Percentiles rank a stretch among this genome's conserved stretches.
Evolutionary conservation across 2,113 vertebrate genomes (phyloP).

Genomic region (Conger conger): DNA sequence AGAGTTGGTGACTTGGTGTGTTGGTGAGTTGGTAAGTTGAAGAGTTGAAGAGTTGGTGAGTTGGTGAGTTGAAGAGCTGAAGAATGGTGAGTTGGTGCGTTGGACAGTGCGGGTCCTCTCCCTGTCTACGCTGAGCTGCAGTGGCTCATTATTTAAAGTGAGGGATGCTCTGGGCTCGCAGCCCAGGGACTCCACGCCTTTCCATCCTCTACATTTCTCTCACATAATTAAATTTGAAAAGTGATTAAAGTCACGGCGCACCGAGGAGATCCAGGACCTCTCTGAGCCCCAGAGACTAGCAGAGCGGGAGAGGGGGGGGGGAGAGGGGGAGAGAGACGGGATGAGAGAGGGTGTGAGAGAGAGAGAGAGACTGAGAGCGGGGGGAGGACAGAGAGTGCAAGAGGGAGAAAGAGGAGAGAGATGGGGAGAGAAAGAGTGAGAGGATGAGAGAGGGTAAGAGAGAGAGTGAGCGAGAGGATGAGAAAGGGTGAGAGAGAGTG

Average conservation of each 20-base stretch:
- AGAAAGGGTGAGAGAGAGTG: slow-evolving; percentile 35
- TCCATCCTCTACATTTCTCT: slow-evolving; percentile 17
- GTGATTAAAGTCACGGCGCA: slow-evolving; percentile 50
- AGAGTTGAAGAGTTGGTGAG: no score
- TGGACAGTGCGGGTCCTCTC: neutral
- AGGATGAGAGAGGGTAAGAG: neutral
- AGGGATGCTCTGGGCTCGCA: slow-evolving; percentile 12
- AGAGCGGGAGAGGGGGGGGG: slow-evolving; percentile 36
- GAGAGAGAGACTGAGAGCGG: slow-evolving; percentile 34
- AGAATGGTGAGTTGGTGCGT: no score
- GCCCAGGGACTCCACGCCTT: slow-evolving; percentile 3
- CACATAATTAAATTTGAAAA: slow-evolving; percentile 50
- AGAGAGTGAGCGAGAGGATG: neutral
- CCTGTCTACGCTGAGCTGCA: slow-evolving; percentile 23
- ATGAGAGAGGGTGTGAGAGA: slow-evolving; percentile 20
- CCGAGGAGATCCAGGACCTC: slow-evolving; percentile 61
- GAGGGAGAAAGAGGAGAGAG: no score
- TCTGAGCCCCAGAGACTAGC: slow-evolving; percentile 50
- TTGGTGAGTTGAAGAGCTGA: no score
- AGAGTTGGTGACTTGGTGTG: no score
- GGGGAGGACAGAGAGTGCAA: slow-evolving; percentile 41
- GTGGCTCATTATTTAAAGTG: slow-evolving; percentile 42
- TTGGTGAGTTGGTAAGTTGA: no score
- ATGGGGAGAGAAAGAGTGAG: neutral
- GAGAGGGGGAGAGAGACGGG: slow-evolving; percentile 36